Base-by-base conservation (phyloP, 2,888 invertebrate species). In the Lycocerus yunnanus region DNA sequence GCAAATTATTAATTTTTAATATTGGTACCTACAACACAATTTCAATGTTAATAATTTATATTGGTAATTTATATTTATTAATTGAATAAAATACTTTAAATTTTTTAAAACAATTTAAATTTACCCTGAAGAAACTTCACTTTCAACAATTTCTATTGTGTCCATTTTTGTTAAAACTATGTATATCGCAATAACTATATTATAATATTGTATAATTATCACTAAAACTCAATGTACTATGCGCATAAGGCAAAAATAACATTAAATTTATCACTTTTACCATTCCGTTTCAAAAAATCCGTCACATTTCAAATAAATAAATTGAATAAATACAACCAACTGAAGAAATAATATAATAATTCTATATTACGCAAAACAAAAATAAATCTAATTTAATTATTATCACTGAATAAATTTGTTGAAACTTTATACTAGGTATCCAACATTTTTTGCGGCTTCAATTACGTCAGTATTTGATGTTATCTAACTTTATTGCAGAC, bases 391-490 rank as follows among this genome's bases (percentile, higher is more conserved):
- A 21, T 14, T 58, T 18, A 60, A 59, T 15, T 68, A 43, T 68
- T 59, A 21, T 14, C 59, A 24, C 13, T 59, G 18, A 58, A 60
- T 21, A 68, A 60, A 59, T 68, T 59, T 15, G 9, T 21, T 21
- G 24, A 11, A 13, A 68, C 68, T 43, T 43, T 43, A 43, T 43
- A 43, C 1, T n/a, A 43, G 43, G 8, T n/a, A 43, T 43, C 6
- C n/a, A 27, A 27, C 13, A 68, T 20, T 20, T 18, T 58, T 60
- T 68, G 21, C 24, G 16, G 21, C 4, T 68, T 58, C 15, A 21
- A 15, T 27, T 68, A 21, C 68, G 68, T 68, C 24, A 68, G 68
- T 60, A 18, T 21, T 60, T 59, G n/a, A 8, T 59, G 60, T 60
- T 68, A 16, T 24, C 58, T 13, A 15, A 15, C 60, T 67, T 59